phyloP scores from a whole-genome alignment of 2,888 invertebrate species.

The Heteromurus nitidus region DNA sequence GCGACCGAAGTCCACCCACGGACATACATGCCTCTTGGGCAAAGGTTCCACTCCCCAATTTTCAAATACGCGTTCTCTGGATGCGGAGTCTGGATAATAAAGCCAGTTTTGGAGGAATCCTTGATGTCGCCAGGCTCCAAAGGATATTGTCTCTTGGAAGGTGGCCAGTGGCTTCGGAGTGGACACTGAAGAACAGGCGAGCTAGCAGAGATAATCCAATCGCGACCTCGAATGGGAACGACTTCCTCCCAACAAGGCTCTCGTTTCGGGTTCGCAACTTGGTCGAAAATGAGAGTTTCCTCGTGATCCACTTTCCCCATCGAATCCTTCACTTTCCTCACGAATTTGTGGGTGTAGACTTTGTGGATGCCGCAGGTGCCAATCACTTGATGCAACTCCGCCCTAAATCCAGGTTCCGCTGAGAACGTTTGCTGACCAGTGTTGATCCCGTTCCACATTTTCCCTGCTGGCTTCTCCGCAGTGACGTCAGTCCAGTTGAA shows the following conservation, averaged over 20 bases:
- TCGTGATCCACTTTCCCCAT: neutral
- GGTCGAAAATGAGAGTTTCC: neutral
- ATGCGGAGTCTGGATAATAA: constrained; percentile 17
- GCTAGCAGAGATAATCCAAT: neutral
- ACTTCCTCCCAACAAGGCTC: constrained; percentile 12
- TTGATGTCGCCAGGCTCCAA: neutral
- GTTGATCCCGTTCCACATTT: constrained; percentile 18
- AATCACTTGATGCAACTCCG: constrained; percentile 8
- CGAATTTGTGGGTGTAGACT: constrained; percentile 21
- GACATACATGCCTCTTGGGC: constrained; percentile 16
- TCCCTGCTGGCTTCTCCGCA: neutral
- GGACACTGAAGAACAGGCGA: neutral
- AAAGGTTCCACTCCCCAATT: constrained; percentile 15
- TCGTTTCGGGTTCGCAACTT: neutral
- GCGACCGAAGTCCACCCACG: constrained; percentile 23
- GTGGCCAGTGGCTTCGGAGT: neutral
- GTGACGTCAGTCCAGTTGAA: neutral
- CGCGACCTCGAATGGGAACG: constrained; percentile 25
- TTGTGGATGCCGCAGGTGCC: constrained; percentile 7
- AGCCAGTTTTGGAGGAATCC: neutral
- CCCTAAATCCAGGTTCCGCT: neutral
- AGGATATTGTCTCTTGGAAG: neutral
- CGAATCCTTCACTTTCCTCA: neutral
- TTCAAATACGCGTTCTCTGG: neutral
- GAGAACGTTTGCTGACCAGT: neutral